Evolutionary conservation across 2,888 invertebrate species (phyloP).

Genomic region (Orchesellides sinensis): DNA sequence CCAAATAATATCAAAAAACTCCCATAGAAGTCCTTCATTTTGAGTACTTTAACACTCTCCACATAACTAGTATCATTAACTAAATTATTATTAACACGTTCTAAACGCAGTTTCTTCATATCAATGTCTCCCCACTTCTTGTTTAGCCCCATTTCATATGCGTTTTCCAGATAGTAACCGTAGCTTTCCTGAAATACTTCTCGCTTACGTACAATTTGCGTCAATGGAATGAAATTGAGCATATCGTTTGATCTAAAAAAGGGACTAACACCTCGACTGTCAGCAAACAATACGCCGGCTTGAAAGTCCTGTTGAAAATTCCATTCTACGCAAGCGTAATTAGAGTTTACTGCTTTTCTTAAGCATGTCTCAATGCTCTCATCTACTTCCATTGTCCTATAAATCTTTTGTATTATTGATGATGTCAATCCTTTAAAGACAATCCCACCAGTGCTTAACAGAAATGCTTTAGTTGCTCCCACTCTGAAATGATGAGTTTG

Average conservation of each 20-base stretch:
- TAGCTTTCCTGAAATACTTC: constrained; percentile 42
- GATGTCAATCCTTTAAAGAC: constrained; percentile 17
- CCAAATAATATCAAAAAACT: too few species aligned
- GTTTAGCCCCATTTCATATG: constrained; percentile 14
- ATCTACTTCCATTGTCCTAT: constrained; percentile 11
- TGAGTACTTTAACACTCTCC: too few species aligned
- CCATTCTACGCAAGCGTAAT: constrained; percentile 38
- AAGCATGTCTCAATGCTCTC: constrained; percentile 34
- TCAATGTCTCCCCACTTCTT: constrained; percentile 25
- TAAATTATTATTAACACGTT: too few species aligned
- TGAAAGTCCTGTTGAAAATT: constrained; percentile 18
- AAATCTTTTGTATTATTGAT: constrained; percentile 26
- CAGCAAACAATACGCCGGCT: constrained; percentile 29
- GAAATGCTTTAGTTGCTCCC: too few species aligned
- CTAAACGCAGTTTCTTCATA: neutral
- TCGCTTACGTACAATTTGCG: constrained; percentile 38
- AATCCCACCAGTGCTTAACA: constrained; percentile 30
- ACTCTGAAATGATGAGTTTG: neutral
- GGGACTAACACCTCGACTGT: constrained; percentile 35
- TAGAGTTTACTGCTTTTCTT: neutral
- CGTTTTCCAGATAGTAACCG: constrained; percentile 29
- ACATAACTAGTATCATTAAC: too few species aligned
- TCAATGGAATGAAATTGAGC: constrained; percentile 41
- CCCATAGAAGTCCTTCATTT: too few species aligned
- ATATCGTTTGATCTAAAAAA: constrained; percentile 31